phyloP scores from a whole-genome alignment of 2,797 vertebrate genomes.

The Malacoctenus gilli region DNA sequence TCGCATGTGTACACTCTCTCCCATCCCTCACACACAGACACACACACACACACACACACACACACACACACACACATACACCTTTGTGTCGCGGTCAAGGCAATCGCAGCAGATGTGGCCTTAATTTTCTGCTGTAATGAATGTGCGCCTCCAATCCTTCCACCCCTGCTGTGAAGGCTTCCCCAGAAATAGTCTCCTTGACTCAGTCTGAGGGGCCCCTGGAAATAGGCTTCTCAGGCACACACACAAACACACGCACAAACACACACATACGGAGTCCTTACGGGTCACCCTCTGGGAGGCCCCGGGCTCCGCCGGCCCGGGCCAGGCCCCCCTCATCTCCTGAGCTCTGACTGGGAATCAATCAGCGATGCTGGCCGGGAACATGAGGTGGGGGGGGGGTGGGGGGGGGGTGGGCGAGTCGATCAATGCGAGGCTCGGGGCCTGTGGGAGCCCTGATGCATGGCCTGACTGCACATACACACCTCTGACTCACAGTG shows the following conservation, averaged over 20 bases:
- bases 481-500: conserved; percentile 65
- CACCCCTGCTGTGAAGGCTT: conserved; percentile 61
- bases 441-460: conserved; percentile 74
- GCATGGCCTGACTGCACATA: conserved; percentile 69
- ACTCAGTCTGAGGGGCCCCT: conserved; percentile 52
- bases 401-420: not conserved
- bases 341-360: conserved; percentile 75
- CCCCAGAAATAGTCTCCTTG: conserved; percentile 62
- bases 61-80: conserved; percentile 3
- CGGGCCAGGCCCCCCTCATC: conserved; percentile 73
- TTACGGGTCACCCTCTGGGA: conserved; percentile 69
- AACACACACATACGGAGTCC: conserved; percentile 21
- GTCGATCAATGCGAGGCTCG: conserved; percentile 70
- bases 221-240: conserved; percentile 38
- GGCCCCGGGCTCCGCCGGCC: conserved; percentile 64
- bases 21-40: conserved; percentile 14
- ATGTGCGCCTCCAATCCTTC: conserved; percentile 49
- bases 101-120: conserved; percentile 58
- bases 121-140: conserved; percentile 75
- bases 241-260: conserved; percentile 7
- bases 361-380: conserved; percentile 74
- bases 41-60: not conserved
- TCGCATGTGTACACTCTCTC: conserved; percentile 18
- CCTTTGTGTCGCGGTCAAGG: conserved; percentile 12
- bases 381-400: conserved; percentile 62